Evolutionary conservation across 2,113 vertebrate species (phyloP).

Genomic region (Neolamprologus toae): DNA sequence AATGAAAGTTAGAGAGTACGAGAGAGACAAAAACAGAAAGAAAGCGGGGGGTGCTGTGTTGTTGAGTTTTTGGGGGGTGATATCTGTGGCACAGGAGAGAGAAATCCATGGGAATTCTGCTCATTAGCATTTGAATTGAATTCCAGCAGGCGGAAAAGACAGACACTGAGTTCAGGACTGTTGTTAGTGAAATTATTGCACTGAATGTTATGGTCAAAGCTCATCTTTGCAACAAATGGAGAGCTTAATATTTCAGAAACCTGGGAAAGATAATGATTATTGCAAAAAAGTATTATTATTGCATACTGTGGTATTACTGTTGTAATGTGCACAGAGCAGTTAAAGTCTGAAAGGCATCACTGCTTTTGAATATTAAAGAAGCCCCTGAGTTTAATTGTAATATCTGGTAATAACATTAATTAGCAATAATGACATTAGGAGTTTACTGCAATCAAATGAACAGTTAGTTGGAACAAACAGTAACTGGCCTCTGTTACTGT

Average conservation of each 20-base stretch:
- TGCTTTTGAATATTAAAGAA: background rate
- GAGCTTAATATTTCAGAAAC: background rate
- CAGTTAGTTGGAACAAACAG: background rate
- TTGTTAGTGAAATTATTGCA: constrained; percentile 27
- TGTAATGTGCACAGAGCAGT: background rate
- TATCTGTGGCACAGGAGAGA: constrained; percentile 41
- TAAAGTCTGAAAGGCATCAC: background rate
- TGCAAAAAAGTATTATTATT: background rate
- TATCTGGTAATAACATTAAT: background rate
- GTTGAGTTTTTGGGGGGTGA: background rate
- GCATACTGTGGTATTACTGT: background rate
- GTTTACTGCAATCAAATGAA: background rate
- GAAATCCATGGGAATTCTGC: constrained; percentile 52
- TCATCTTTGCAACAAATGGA: constrained; percentile 2
- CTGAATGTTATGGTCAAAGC: constrained; percentile 3
- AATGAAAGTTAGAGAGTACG: background rate
- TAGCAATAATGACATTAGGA: background rate
- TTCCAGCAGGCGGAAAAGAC: constrained; percentile 51
- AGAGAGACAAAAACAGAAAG: constrained; percentile 1
- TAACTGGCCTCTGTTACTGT: background rate
- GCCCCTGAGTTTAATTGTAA: background rate
- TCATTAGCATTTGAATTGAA: constrained; percentile 67
- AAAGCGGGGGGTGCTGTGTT: background rate
- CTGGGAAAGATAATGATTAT: background rate
- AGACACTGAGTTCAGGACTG: constrained; percentile 16